These are phyloP conservation scores for Trissolcus brochymenae DNA, from an alignment of 2,888 invertebrate species.

Conservation along the genomic window DNA sequence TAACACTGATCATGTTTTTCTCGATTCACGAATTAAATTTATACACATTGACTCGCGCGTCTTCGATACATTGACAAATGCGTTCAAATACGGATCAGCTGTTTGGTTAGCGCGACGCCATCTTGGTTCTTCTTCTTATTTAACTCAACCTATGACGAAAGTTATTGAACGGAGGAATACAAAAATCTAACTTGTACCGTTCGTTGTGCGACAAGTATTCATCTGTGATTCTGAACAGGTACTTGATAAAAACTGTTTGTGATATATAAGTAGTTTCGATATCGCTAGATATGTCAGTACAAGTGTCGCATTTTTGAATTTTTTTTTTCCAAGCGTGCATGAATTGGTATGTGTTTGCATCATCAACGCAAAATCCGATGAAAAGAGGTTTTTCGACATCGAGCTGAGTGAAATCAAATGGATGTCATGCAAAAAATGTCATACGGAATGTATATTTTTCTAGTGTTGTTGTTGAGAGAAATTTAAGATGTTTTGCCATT, in stretches of 20 bases:
- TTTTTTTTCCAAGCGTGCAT: not conserved
- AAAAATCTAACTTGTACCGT: conserved; percentile 47
- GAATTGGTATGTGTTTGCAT: not conserved
- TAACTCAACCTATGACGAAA: conserved; percentile 39
- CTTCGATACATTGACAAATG: conserved; percentile 3
- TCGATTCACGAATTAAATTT: conserved; percentile 30
- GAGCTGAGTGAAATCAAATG: not conserved
- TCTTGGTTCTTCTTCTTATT: conserved; percentile 23
- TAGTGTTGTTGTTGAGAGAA: conserved; percentile 26
- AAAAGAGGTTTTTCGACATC: too few relatives aligned
- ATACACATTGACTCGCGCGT: conserved; percentile 10
- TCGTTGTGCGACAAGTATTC: conserved; percentile 41
- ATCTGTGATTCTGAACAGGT: not conserved
- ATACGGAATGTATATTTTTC: conserved; percentile 17
- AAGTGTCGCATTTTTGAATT: conserved; percentile 6
- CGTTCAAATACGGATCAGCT: conserved; percentile 15
- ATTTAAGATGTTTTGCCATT: not conserved
- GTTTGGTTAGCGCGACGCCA: conserved; percentile 20
- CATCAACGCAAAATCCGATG: not conserved
- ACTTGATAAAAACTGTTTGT: conserved; percentile 5
- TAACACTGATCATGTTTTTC: conserved; percentile 44
- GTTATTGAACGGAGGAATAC: conserved; percentile 42
- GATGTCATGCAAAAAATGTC: not conserved
- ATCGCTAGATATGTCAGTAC: conserved; percentile 2
- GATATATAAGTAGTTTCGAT: conserved; percentile 2